phyloP scores from a whole-genome alignment of 2,797 vertebrate genomes.

The Alectoris magna region DNA sequence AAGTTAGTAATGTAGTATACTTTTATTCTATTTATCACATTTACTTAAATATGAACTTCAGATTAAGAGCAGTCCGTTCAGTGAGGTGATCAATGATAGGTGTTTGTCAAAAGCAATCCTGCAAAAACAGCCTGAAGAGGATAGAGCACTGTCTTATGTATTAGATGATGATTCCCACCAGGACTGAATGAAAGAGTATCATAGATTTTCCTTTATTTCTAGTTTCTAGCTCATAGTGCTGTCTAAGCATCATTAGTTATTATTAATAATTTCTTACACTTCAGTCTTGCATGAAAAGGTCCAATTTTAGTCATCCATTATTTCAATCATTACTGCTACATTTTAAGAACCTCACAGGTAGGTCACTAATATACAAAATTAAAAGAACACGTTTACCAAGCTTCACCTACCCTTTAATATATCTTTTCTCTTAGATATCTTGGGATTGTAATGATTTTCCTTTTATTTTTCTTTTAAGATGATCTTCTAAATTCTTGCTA shows the following conservation, averaged over 20 bases:
- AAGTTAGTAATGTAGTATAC: not conserved
- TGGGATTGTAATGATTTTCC: not conserved
- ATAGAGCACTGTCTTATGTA: not conserved
- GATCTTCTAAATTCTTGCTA: conserved; percentile 4
- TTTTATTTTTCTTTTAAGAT: conserved; percentile 19
- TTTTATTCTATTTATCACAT: not conserved
- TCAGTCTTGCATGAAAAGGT: not conserved
- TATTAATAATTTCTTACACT: conserved; percentile 33
- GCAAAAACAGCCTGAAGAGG: conserved; percentile 1
- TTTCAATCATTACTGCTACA: not conserved
- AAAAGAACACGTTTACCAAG: not conserved
- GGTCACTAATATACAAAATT: conserved; percentile 12
- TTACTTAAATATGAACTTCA: not conserved
- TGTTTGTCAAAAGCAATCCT: conserved; percentile 21
- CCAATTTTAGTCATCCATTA: conserved; percentile 1
- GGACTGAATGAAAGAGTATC: not conserved
- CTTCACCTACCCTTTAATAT: conserved; percentile 13
- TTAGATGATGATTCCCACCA: not conserved
- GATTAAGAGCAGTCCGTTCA: conserved; percentile 11
- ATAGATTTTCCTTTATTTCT: conserved; percentile 32
- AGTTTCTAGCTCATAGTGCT: conserved; percentile 18
- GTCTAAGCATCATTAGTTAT: conserved; percentile 14
- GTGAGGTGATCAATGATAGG: not conserved
- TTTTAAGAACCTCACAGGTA: not conserved
- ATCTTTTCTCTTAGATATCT: not conserved